Base-by-base conservation (phyloP, 2,888 invertebrate species). In the Macropis europaea region DNA sequence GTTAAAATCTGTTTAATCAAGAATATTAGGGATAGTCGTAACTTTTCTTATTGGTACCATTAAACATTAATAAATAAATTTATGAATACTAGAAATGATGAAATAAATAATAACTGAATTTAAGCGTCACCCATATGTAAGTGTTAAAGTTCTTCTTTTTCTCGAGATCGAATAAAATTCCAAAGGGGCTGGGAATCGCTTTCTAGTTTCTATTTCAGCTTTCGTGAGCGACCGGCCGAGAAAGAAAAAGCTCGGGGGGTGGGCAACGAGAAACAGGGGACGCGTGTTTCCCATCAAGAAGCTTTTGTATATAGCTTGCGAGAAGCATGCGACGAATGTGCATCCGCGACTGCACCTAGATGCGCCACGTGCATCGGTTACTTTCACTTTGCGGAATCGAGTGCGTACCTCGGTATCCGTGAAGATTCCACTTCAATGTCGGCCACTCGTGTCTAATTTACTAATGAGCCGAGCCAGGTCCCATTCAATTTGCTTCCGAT, bases 301-400 rank as follows among this genome's bases (percentile, higher is more conserved):
- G 48, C 61, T 43, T 61, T 61, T 61, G 52, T 61, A 52, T 61
- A 52, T 61, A 61, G 50, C 61, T 34, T 19, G 50, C 30, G 24
- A 30, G 24, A 3, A 28, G 52, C 11, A 26, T 15, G 13, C 36
- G 4, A 9, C 52, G 52, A 24, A 38, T 26, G 52, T 52, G 38
- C 52, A 38, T 38, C 26, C 38, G 13, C 13, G n/a, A 6, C 24
- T 52, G 13, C 24, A 17, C 30, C n/a, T 30, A 13, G 48, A 2
- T n/a, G 48, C 50, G 2, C 9, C 36, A 19, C 59, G 30, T 42
- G 42, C 42, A 61, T 9, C 42, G 11, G 11, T 40, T 43, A 22
- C 50, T 26, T 24, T 50, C 34, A 34, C 47, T 48, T 22, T 19
- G 28, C 32, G 15, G n/a, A n/a, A n/a, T n/a, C 22, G 5, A n/a